Percentiles rank a stretch among this genome's conserved stretches.
These are phyloP conservation scores for Choloepus hoffmanni DNA, from an alignment of 2,113 vertebrate species.

Conservation along the genomic window DNA sequence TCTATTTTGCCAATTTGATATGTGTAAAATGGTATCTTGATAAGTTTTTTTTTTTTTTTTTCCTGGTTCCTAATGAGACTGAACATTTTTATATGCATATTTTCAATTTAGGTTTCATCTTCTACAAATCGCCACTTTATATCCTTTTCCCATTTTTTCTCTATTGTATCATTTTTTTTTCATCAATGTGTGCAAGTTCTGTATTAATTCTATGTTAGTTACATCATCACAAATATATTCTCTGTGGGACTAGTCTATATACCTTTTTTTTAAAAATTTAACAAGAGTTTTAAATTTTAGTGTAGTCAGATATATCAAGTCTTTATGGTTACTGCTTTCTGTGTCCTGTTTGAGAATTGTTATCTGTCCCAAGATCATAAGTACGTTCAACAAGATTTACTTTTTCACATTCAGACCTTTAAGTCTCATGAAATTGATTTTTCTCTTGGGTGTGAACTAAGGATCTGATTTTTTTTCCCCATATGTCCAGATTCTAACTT, in stretches of 20 bases:
- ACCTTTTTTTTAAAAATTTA: background rate
- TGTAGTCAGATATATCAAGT: background rate
- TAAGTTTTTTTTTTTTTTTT: background rate
- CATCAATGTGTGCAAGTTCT: background rate
- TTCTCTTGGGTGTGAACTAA: background rate
- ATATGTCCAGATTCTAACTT: background rate
- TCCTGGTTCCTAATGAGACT: background rate
- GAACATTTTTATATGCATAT: background rate
- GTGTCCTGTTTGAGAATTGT: background rate
- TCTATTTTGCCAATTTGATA: background rate
- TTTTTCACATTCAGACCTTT: background rate
- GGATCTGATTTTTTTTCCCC: background rate
- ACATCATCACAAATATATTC: background rate
- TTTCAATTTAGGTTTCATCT: background rate
- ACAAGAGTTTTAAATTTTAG: background rate
- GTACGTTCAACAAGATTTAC: background rate
- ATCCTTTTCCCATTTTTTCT: background rate
- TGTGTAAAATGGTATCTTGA: background rate
- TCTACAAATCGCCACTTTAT: background rate
- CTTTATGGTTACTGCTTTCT: background rate
- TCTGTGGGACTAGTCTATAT: background rate
- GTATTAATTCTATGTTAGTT: background rate
- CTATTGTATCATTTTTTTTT: background rate
- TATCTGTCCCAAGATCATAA: background rate
- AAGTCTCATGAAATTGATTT: background rate